phyloP scores from a whole-genome alignment of 2,797 vertebrate species.

The Chaunax sp. region DNA sequence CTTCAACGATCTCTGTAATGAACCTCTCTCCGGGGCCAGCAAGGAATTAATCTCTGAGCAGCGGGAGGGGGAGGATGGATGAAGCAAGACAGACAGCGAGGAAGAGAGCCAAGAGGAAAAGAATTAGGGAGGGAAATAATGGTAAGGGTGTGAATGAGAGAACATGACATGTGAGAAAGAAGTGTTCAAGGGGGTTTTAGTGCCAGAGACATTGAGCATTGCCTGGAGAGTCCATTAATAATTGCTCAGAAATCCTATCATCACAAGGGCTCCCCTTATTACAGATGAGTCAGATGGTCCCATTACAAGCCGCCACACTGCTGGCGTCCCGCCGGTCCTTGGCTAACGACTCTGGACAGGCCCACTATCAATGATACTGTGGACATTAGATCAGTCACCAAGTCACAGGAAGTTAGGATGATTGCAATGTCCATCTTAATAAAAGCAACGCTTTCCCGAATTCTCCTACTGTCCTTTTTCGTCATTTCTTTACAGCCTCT shows the following conservation, averaged over 20 bases:
- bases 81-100: slow-evolving; percentile 15
- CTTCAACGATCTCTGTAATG: slow-evolving; percentile 55
- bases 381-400: slow-evolving; percentile 56
- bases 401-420: slow-evolving; percentile 57
- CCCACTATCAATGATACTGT: slow-evolving; percentile 31
- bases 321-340: slow-evolving; percentile 19
- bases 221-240: slow-evolving; percentile 52
- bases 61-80: slow-evolving; percentile 4
- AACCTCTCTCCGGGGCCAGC: slow-evolving; percentile 36
- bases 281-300: slow-evolving; percentile 50
- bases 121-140: slow-evolving; percentile 11
- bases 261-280: slow-evolving; percentile 38
- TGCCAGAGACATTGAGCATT: slow-evolving; percentile 10
- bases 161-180: slow-evolving; percentile 35
- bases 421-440: slow-evolving; percentile 63
- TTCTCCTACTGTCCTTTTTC: background rate
- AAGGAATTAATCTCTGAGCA: slow-evolving; percentile 44
- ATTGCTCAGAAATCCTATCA: slow-evolving; percentile 52
- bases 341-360: slow-evolving; percentile 45
- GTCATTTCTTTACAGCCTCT: background rate
- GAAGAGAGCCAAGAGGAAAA: background rate
- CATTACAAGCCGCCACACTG: slow-evolving; percentile 18
- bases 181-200: slow-evolving; percentile 17
- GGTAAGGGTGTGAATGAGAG: slow-evolving; percentile 41
- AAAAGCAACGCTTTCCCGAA: slow-evolving; percentile 33